These are phyloP conservation scores for Ashinkailepas kermadecensis DNA, from an alignment of 2,888 invertebrate species.

Conservation along the genomic window DNA sequence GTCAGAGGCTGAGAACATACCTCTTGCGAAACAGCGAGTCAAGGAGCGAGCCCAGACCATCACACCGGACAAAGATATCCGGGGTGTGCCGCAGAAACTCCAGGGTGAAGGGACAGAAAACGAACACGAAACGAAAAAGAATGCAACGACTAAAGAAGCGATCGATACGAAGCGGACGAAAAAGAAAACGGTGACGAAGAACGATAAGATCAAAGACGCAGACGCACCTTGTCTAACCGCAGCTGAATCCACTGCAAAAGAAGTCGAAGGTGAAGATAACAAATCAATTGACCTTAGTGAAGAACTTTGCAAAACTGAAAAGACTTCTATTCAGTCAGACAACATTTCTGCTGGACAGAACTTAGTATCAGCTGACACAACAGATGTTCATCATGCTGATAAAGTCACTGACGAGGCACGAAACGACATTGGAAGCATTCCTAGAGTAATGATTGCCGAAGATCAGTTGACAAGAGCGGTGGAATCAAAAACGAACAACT, in stretches of 20 bases:
- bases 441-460: constrained; percentile 20
- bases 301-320: background rate
- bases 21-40: too few relatives aligned
- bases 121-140: background rate
- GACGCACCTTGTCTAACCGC: background rate
- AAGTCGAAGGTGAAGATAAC: background rate
- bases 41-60: too few relatives aligned
- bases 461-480: constrained; percentile 25
- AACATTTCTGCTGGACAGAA: background rate
- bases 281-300: too few relatives aligned
- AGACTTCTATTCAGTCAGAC: background rate
- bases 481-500: constrained; percentile 22
- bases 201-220: background rate
- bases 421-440: constrained; percentile 25
- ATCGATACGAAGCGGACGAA: background rate
- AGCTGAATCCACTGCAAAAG: background rate
- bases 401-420: too few relatives aligned
- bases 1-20: too few relatives aligned
- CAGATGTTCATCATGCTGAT: too few relatives aligned
- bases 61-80: too few relatives aligned
- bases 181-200: background rate
- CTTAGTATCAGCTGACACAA: too few relatives aligned
- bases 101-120: background rate
- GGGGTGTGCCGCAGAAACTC: background rate
- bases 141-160: background rate